These are phyloP conservation scores for Ylistrum balloti DNA, from an alignment of 1,140 invertebrate species.

Conservation along the genomic window DNA sequence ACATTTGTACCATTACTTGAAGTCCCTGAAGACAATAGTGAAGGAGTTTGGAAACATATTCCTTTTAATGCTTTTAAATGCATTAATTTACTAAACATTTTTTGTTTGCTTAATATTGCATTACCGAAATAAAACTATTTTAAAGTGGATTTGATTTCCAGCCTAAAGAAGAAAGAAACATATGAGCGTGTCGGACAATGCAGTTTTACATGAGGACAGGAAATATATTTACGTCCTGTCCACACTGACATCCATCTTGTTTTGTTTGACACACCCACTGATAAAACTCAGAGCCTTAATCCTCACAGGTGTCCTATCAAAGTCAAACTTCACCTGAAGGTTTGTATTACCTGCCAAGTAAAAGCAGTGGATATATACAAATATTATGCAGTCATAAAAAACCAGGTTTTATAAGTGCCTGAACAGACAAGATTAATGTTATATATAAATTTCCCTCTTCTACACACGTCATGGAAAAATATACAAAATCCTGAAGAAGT, in stretches of 20 bases:
- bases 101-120: neutral
- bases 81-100: too few relatives aligned
- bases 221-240: neutral
- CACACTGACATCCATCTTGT: neutral
- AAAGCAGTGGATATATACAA: neutral
- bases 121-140: neutral
- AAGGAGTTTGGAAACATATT: too few relatives aligned
- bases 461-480: neutral
- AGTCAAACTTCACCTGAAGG: neutral
- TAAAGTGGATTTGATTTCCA: neutral
- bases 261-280: neutral
- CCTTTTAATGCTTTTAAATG: too few relatives aligned
- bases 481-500: neutral
- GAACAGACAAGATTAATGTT: neutral
- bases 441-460: neutral
- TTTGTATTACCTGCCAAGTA: neutral
- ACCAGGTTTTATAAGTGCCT: neutral
- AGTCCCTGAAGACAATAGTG: too few relatives aligned
- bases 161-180: neutral
- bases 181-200: neutral
- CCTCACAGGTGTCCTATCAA: conserved; percentile 14
- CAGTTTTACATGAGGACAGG: neutral
- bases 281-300: neutral
- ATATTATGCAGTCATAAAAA: neutral
- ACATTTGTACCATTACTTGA: too few relatives aligned